These are phyloP conservation scores for Andrena marginata DNA, from an alignment of 2,888 invertebrate genomes.

Conservation along the genomic window DNA sequence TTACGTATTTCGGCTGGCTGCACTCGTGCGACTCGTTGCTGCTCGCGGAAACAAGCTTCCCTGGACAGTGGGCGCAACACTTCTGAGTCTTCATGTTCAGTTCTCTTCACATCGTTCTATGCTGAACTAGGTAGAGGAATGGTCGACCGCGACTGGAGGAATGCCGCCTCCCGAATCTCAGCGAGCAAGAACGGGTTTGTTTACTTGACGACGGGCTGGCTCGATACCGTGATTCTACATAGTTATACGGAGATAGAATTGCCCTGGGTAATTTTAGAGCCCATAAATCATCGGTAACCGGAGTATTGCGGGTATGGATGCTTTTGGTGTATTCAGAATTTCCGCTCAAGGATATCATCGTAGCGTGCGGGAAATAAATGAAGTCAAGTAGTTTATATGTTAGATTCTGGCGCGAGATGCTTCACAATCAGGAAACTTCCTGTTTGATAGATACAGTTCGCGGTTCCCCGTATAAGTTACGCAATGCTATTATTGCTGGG, in stretches of 20 bases:
- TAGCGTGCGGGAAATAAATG: neutral
- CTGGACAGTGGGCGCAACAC: slow-evolving; percentile 81
- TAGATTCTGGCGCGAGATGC: neutral
- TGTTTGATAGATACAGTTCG: neutral
- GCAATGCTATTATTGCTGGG: slow-evolving; percentile 1
- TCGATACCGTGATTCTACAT: slow-evolving; percentile 73
- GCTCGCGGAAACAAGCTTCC: slow-evolving; percentile 64
- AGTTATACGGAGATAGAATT: slow-evolving; percentile 17
- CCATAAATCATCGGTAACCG: neutral
- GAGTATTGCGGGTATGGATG: neutral
- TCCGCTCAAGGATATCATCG: neutral
- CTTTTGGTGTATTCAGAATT: neutral
- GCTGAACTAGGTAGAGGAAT: neutral
- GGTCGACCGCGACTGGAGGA: slow-evolving; percentile 35
- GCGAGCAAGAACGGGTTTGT: slow-evolving; percentile 67
- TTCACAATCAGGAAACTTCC: slow-evolving; percentile 24
- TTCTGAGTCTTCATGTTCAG: slow-evolving; percentile 73
- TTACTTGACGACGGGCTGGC: slow-evolving; percentile 82
- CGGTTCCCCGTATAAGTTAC: slow-evolving; percentile 37
- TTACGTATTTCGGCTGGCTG: slow-evolving; percentile 75
- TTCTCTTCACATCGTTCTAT: neutral
- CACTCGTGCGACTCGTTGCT: slow-evolving; percentile 73
- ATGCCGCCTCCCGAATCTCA: slow-evolving; percentile 28
- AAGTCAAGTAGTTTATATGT: neutral
- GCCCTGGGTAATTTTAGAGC: slow-evolving; percentile 8